phyloP scores from a whole-genome alignment of 2,797 vertebrate species.

The Macrochelys suwanniensis region DNA sequence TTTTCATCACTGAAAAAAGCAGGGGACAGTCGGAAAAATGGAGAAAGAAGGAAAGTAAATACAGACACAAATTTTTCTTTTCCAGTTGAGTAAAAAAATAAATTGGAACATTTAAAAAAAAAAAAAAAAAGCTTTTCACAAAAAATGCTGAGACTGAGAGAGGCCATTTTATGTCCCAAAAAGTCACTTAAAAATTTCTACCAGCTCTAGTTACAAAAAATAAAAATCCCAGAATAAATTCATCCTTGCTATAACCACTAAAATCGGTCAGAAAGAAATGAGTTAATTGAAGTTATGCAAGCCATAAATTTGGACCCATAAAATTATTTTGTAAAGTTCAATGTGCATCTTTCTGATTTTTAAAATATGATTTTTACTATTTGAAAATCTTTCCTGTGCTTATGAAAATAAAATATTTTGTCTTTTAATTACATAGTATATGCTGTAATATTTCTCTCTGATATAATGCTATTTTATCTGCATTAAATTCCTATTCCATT shows the following conservation, averaged over 20 bases:
- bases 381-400: not conserved
- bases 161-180: not conserved
- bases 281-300: not conserved
- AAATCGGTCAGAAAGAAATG: not conserved
- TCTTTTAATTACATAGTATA: not conserved
- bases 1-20: not conserved
- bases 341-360: not conserved
- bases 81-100: not conserved
- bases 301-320: not conserved
- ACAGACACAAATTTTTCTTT: not conserved
- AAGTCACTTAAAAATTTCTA: not conserved
- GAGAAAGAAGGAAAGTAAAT: not conserved
- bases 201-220: not conserved
- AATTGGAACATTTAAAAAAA: not conserved
- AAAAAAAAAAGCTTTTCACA: not conserved
- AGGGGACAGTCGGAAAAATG: not conserved
- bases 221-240: not conserved
- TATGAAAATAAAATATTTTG: not conserved
- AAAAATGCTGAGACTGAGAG: not conserved
- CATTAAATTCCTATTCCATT: not conserved
- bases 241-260: not conserved
- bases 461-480: not conserved
- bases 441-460: not conserved
- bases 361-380: not conserved
- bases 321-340: not conserved